These are phyloP conservation scores for Oscheius sp. DNA, from an alignment of 2,888 invertebrate genomes.

Conservation along the genomic window DNA sequence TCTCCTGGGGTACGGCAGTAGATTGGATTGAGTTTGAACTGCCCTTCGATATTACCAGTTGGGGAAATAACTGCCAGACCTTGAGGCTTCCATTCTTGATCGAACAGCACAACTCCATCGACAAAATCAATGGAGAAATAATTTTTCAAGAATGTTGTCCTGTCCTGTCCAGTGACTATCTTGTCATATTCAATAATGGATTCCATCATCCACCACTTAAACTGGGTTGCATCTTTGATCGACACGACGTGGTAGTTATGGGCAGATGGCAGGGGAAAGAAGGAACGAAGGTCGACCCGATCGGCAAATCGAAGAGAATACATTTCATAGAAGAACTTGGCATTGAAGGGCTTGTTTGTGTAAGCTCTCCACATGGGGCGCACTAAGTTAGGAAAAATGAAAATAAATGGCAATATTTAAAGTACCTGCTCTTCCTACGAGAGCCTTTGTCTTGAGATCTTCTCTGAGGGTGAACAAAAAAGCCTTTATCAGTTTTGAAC, in stretches of 20 bases:
- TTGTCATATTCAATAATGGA: constrained; percentile 28
- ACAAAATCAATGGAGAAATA: constrained; percentile 29
- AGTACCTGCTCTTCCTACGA: constrained; percentile 28
- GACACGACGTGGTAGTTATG: constrained; percentile 4
- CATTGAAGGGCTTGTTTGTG: constrained; percentile 12
- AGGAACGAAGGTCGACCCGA: constrained; percentile 3
- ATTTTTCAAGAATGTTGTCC: constrained; percentile 16
- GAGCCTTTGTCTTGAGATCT: constrained; percentile 3
- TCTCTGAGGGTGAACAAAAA: constrained; percentile 3
- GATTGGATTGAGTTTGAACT: constrained; percentile 33
- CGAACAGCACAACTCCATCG: constrained; percentile 8
- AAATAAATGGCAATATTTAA: background rate
- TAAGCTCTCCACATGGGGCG: constrained; percentile 11
- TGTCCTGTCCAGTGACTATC: constrained; percentile 23
- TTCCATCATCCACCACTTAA: constrained; percentile 4
- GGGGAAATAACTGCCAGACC: constrained; percentile 23
- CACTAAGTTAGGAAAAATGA: constrained; percentile 5
- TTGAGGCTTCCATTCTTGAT: constrained; percentile 2
- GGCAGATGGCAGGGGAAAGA: constrained; percentile 20
- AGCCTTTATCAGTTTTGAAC: constrained; percentile 18
- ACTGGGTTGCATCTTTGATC: constrained; percentile 5
- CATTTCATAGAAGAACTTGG: constrained; percentile 10
- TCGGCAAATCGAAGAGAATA: background rate
- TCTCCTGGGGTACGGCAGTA: constrained; percentile 8
- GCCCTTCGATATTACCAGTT: background rate